Base-by-base conservation (phyloP, 2,113 vertebrate species). In the Dendropsophus ebraccatus region DNA sequence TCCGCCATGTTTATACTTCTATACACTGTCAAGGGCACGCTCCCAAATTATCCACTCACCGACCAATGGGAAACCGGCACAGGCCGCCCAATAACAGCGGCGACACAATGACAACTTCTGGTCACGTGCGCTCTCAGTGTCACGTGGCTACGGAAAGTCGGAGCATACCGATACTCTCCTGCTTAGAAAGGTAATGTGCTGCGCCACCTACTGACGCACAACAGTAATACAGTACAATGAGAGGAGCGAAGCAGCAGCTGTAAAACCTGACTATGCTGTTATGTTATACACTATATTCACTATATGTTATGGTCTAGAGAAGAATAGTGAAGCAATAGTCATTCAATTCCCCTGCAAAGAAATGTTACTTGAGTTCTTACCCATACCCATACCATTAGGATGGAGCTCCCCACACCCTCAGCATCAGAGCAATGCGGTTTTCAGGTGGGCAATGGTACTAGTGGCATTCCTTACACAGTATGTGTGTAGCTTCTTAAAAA, bases 1-100 rank as follows among this genome's bases (percentile, higher is more conserved):
- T 60, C 32, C 8, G 86, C 87, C 89, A 89, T 89, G 17, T 23
- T 5, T 14, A n/a, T 30, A 13, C 47, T 25, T 56, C n/a, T 32
- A 37, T 65, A 16, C 81, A 79, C 85, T 67, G 85, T 87, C 85
- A 87, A 87, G 85, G 85, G 41, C 84, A 81, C 84, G 19, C 50
- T 56, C 56, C 49, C 54, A 32, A n/a, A 21, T n/a, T n/a, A 10
- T 9, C 19, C 0, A 8, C 13, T 49, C 11, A 19, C 41, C 58
- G 5, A 85, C 45, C 75, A 70, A 85, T 25, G 30, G 1, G 35
- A 80, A 35, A 41, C 47, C 12, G 0, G 23, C 32, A 3, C 52
- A 11, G 28, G 16, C 58, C 58, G 25, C 58, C 32, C 2, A 58
- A 35, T 78, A 1, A n/a, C 54, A 41, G n/a, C 35, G 69, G 32